Evolutionary conservation across 2,797 vertebrate genomes (phyloP).

Genomic region (Coendou prehensilis): DNA sequence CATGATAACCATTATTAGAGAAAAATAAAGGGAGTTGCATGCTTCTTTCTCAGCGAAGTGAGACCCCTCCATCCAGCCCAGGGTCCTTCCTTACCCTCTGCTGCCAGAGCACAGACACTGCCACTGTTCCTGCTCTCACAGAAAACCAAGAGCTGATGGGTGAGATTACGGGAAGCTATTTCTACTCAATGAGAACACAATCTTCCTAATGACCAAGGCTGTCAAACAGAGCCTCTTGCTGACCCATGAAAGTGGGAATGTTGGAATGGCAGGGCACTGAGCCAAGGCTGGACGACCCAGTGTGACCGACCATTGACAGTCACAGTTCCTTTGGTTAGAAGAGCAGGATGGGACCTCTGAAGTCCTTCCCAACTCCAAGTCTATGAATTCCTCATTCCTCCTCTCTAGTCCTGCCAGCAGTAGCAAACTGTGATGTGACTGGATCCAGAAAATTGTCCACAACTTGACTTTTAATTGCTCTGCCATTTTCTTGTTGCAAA

Average conservation of each 20-base stretch:
- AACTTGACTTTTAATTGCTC: too few species aligned
- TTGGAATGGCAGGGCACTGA: accelerated
- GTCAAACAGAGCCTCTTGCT: not conserved
- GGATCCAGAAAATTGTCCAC: not conserved
- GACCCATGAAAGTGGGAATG: not conserved
- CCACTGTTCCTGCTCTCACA: not conserved
- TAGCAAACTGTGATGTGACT: not conserved
- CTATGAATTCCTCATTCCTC: not conserved
- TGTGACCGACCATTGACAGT: accelerated
- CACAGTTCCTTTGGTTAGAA: not conserved
- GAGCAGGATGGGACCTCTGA: not conserved
- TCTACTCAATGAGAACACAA: not conserved
- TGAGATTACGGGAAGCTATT: not conserved
- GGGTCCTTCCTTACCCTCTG: not conserved
- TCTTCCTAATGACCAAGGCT: not conserved
- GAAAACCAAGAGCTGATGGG: not conserved
- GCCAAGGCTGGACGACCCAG: not conserved
- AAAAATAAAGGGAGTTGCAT: not conserved
- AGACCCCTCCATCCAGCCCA: too few species aligned
- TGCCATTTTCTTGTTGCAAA: not conserved
- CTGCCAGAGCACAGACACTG: accelerated
- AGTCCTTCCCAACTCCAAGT: not conserved
- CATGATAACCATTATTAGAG: not conserved
- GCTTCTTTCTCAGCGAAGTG: not conserved
- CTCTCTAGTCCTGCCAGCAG: not conserved